A percentile compares a stretch with the other conserved stretches of the same genome.
These are phyloP conservation scores for Drosophila parvula DNA, from an alignment of 1,140 invertebrate genomes.

Conservation along the genomic window DNA sequence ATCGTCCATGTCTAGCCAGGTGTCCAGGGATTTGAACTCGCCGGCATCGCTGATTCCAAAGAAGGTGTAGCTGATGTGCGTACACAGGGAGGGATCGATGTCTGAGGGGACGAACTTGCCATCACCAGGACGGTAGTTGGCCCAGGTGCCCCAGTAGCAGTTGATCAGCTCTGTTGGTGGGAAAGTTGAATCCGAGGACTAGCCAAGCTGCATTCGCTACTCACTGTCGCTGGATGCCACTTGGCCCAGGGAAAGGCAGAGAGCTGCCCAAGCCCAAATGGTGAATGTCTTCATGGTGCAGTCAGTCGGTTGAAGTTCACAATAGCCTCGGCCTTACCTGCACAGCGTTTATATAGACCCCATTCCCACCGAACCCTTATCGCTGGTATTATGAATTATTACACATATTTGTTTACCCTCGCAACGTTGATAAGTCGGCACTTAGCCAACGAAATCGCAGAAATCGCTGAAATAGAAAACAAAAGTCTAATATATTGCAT, in stretches of 20 bases:
- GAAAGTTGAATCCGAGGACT: not conserved
- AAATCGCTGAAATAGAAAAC: slow-evolving; percentile 34
- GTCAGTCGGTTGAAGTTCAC: not conserved
- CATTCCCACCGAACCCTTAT: slow-evolving; percentile 24
- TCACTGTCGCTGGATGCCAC: slow-evolving; percentile 51
- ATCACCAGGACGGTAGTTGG: slow-evolving; percentile 86
- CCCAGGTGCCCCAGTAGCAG: slow-evolving; percentile 88
- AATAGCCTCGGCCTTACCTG: not conserved
- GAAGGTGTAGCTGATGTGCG: slow-evolving; percentile 89
- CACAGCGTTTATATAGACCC: slow-evolving; percentile 51
- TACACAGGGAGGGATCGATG: slow-evolving; percentile 88
- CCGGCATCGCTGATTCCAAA: slow-evolving; percentile 85
- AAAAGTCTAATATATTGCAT: slow-evolving; percentile 54
- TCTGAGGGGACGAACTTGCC: slow-evolving; percentile 86
- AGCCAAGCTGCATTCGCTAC: not conserved
- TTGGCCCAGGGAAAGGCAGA: slow-evolving; percentile 40
- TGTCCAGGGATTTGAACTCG: slow-evolving; percentile 85
- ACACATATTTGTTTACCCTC: slow-evolving; percentile 1
- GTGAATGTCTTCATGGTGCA: slow-evolving; percentile 49
- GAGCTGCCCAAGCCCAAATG: slow-evolving; percentile 30
- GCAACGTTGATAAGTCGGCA: slow-evolving; percentile 19
- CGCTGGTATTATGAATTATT: slow-evolving; percentile 15
- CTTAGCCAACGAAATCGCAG: slow-evolving; percentile 12
- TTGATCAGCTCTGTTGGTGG: slow-evolving; percentile 86
- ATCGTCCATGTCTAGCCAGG: slow-evolving; percentile 87